Evolutionary conservation across 2,888 invertebrate genomes (phyloP).

Genomic region (Calameuta idolon): DNA sequence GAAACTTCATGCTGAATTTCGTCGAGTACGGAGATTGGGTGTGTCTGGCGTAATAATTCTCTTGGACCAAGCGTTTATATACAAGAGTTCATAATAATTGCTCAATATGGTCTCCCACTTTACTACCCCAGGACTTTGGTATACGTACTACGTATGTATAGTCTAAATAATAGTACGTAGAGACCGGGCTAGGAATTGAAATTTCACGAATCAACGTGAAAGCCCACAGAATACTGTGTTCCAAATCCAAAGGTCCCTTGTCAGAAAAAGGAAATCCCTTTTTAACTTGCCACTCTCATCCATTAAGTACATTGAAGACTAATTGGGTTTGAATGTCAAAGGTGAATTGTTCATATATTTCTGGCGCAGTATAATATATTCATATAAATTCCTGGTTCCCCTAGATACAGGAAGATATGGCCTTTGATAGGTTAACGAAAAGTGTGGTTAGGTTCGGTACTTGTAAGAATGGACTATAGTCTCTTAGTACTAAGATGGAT

Average conservation of each 20-base stretch:
- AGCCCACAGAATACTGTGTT: constrained; percentile 5
- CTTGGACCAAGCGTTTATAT: constrained; percentile 24
- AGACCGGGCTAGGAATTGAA: constrained; percentile 18
- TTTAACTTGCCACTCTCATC: too few species aligned
- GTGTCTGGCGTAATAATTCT: constrained; percentile 11
- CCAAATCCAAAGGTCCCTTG: background rate
- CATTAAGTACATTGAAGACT: too few species aligned
- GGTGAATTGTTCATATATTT: too few species aligned
- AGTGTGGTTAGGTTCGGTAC: too few species aligned
- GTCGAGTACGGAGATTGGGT: constrained; percentile 11
- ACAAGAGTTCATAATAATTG: constrained; percentile 24
- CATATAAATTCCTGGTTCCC: too few species aligned
- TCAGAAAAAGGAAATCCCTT: too few species aligned
- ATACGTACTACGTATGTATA: constrained; percentile 5
- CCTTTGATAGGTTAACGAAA: too few species aligned
- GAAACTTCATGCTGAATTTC: constrained; percentile 27
- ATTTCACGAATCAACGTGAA: constrained; percentile 26
- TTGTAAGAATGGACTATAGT: too few species aligned
- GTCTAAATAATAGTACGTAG: background rate
- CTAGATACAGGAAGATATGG: too few species aligned
- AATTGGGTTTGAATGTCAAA: too few species aligned
- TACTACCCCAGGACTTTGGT: constrained; percentile 7
- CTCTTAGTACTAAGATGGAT: too few species aligned
- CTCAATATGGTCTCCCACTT: constrained; percentile 23
- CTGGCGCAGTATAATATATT: too few species aligned